These are phyloP conservation scores for Chrysogorgia sp. DNA, from an alignment of 92 coral and sea anemone genomes.

Conservation along the genomic window DNA sequence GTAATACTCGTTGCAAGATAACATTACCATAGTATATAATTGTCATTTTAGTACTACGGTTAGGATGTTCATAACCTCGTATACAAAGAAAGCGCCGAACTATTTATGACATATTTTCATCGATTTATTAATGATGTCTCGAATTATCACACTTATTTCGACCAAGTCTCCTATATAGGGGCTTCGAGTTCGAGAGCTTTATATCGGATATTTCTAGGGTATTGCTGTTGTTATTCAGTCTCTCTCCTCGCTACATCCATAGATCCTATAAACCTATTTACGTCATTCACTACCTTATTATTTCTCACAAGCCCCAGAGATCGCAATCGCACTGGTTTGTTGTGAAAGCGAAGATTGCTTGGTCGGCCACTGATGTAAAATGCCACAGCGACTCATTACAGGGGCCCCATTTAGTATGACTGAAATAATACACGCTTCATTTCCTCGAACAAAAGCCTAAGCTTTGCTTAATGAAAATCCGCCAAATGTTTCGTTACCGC, in stretches of 20 bases:
- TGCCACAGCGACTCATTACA: background rate
- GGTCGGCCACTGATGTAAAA: background rate
- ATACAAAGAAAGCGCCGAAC: too few relatives aligned
- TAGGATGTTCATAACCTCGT: too few relatives aligned
- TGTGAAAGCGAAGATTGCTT: background rate
- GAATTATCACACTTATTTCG: too few relatives aligned
- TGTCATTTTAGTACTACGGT: too few relatives aligned
- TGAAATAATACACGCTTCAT: constrained; percentile 8
- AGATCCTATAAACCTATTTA: background rate
- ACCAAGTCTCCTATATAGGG: too few relatives aligned
- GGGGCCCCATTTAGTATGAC: background rate
- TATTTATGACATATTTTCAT: too few relatives aligned
- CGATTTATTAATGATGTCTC: too few relatives aligned
- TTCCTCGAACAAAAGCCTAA: constrained; percentile 16
- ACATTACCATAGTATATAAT: too few relatives aligned
- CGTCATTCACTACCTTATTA: background rate
- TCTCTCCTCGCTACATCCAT: background rate
- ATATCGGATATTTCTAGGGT: too few relatives aligned
- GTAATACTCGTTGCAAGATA: too few relatives aligned
- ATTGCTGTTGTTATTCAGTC: too few relatives aligned
- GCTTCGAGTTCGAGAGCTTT: too few relatives aligned
- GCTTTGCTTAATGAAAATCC: constrained; percentile 14
- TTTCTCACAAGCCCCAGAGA: background rate
- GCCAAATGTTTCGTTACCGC: background rate
- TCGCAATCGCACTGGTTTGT: background rate